Base-by-base conservation (phyloP, 30 jellyfish, hydroid and myxozoan genomes). In the Hydra vulgaris region DNA sequence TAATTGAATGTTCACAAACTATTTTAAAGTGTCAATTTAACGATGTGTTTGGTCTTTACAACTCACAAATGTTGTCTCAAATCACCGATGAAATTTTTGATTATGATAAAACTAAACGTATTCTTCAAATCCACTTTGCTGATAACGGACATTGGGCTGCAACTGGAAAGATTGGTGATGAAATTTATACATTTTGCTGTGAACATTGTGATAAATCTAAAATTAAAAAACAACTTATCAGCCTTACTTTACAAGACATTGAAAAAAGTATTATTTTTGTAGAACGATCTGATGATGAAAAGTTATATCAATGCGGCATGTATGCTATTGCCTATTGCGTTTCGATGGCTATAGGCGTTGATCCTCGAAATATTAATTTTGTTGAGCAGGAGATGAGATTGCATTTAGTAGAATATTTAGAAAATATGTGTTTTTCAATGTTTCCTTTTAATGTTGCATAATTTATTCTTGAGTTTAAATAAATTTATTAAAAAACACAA, bases 91-190 rank as follows among this genome's bases (percentile, higher is more conserved):
- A 19, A 23, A 70, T 21, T 26, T 23, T 12, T 20, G 72, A 18
- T 26, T 20, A 20, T 21, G 82, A 78, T 0, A 78, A 61, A 78
- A 21, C 69, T 1, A 78, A 78, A 26, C 54, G 66, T 18, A 69
- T 80, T 21, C 52, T 80, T 55, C 87, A 80, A 52, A 23, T 80
- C 15, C 87, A 80, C 27, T 3, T 26, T 18, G 53, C 52, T 21
- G 81, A 70, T 18, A 61, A 23, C 68, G 84, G 84, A 70, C 87
- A 80, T 80, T 80, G 87, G 87, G 27, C 83, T 21, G 72, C 87
- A 1, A 61, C 87, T 16, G 87, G 81, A 18, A 67, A 70, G 21
- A 15, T 80, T 1, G 84, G 73, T 22, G 81, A 70, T 21, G 70
- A 66, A 18, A 19, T 80, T 18, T 70, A 66, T 69, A 70, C 67